Evolutionary conservation across 2,797 vertebrate genomes (phyloP), one percentile per base, ranked within the genome.

Genomic region (Lemur catta): DNA sequence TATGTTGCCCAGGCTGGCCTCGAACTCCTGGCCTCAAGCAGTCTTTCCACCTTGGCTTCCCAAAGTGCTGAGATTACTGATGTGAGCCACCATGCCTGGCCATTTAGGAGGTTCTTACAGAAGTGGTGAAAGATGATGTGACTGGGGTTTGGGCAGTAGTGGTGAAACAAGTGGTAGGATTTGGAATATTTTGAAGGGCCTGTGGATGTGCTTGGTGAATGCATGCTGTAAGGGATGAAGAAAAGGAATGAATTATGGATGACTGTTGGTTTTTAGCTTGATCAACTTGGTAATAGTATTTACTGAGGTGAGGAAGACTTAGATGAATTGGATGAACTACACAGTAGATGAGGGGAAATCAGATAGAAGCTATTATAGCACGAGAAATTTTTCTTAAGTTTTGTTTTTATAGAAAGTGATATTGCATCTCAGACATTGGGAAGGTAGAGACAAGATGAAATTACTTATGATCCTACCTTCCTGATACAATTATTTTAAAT

Each of bases 111-210:
- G 6, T 76, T 89, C 28, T 89, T 72, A 15, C 18, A 85, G 65
- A 28, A 91, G 17, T 79, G 33, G 14, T 79, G n/a, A 57, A 24
- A 57, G 26, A 50, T 57, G 15, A 50, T 52, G 26, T 52, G 52
- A 4, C 52, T 65, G 63, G 69, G 12, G 10, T 91, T 55, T 88
- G 35, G 38, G 48, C 87, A 78, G 81, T 52, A 35, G 24, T 79
- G 30, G 24, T 72, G 26, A 87, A 94, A 78, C 41, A 82, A 86
- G 71, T 69, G 71, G 50, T 84, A 61, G 17, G 43, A 50, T 91
- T 96, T 76, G 38, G 61, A 86, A 59, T 92, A 17, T 76, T 85
- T 91, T 89, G 67, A 92, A 82, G 88, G 69, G 46, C n/a, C 52
- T 92, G 0, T 90, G 15, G 6, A 48, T 86, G n/a, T 76, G 43